Evolutionary conservation across 2,797 vertebrate species (phyloP).

Genomic region (Cyprinella venusta): DNA sequence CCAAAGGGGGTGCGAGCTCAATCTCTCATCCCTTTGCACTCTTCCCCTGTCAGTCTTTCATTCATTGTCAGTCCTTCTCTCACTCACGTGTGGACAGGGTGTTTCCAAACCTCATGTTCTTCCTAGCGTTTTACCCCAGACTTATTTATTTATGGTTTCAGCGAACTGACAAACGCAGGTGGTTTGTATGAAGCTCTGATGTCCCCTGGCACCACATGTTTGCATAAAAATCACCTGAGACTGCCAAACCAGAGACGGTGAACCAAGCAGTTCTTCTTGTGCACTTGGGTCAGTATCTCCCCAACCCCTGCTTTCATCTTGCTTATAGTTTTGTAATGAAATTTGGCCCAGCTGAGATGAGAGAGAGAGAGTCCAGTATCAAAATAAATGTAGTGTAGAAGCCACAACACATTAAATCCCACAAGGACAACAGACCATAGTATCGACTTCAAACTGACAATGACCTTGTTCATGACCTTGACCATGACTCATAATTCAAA

Average conservation of each 20-base stretch:
- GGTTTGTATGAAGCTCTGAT: slow-evolving; percentile 35
- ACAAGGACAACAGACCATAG: slow-evolving; percentile 6
- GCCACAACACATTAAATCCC: slow-evolving; percentile 10
- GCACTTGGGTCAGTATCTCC: background rate
- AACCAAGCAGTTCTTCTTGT: slow-evolving; percentile 12
- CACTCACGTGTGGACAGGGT: slow-evolving; percentile 57
- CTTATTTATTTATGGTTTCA: slow-evolving; percentile 46
- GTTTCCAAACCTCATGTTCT: slow-evolving; percentile 33
- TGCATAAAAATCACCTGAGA: slow-evolving; percentile 32
- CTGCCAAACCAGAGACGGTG: slow-evolving; percentile 19
- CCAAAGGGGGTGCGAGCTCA: slow-evolving; percentile 29
- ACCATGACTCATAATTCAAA: slow-evolving; percentile 15
- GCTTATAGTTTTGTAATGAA: background rate
- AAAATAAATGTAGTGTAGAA: background rate
- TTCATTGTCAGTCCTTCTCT: slow-evolving; percentile 39
- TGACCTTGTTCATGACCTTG: background rate
- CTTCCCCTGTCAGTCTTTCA: slow-evolving; percentile 47
- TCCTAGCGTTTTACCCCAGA: slow-evolving; percentile 1
- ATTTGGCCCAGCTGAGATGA: background rate
- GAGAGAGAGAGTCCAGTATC: background rate
- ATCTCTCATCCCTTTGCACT: slow-evolving; percentile 28
- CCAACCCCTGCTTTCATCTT: background rate
- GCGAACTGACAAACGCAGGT: slow-evolving; percentile 24
- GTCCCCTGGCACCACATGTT: slow-evolving; percentile 33
- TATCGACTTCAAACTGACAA: background rate